Evolutionary conservation across 1,140 invertebrate species (phyloP), one percentile per base, ranked within the genome.

Genomic region (Ostrea denselamellosa): DNA sequence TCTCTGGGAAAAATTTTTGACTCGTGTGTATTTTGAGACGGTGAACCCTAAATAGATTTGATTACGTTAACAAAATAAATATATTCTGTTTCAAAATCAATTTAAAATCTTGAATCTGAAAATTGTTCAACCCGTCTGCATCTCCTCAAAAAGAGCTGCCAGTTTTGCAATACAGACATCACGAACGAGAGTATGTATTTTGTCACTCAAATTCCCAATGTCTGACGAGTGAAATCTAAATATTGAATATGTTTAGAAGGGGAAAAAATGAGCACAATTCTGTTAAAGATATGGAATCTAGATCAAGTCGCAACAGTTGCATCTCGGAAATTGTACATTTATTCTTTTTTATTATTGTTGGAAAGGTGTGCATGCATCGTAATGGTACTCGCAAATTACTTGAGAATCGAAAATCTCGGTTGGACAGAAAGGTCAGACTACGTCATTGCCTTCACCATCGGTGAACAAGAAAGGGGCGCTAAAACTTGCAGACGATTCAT

Each of bases 21-120:
- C 28, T 34, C 22, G n/a, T 25, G 28, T 28, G 12, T 71, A 71
- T 71, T 28, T 71, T 8, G 22, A 71, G 68, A 71, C 68, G 12
- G 22, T 71, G 22, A 34, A 71, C 68, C 14, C 22, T 71, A 71
- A 71, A 71, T 71, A 71, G 68, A 25, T 71, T 71, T 34, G 25
- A 71, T 71, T 71, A 71, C 28, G 68, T 71, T 71, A 25, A 71
- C 68, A 71, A 71, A 71, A 71, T 71, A 71, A 71, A 71, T 71
- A 71, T 71, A 71, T 71, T 71, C 68, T 71, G 68, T 71, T 71
- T 71, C 22, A 71, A 71, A 71, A 71, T 71, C 28, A 34, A 71
- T 71, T 71, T 71, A 71, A 71, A 71, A 71, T 71, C 68, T 25
- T 71, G 68, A 71, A 71, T 71, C 68, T 71, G 56, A 71, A 71